These are phyloP conservation scores for Andrena flavipes DNA, from an alignment of 2,888 invertebrate genomes.

Conservation along the genomic window DNA sequence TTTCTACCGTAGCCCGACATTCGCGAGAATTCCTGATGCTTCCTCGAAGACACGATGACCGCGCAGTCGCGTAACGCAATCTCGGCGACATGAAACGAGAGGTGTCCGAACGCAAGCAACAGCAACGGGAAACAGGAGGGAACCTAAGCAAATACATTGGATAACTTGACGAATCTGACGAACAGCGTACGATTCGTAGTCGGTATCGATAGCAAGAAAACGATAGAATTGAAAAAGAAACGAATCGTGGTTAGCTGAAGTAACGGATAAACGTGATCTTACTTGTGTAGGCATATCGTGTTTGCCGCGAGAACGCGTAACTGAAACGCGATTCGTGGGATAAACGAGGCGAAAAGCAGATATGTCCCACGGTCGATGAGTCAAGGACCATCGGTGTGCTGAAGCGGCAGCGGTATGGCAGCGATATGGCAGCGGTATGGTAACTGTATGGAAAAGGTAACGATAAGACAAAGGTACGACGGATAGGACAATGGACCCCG, in stretches of 20 bases:
- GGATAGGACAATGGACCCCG: constrained; percentile 62
- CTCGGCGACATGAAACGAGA: too few relatives aligned
- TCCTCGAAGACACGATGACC: neutral
- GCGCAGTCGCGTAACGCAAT: neutral
- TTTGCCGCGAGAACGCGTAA: neutral
- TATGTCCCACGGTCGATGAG: constrained; percentile 25
- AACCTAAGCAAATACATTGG: neutral
- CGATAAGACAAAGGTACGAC: neutral
- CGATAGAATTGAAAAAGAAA: constrained; percentile 6
- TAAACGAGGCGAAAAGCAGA: neutral
- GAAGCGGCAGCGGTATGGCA: neutral
- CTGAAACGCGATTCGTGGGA: constrained; percentile 14
- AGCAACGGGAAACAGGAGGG: neutral
- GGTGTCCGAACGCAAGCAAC: neutral
- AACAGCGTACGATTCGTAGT: constrained; percentile 10
- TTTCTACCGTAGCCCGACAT: neutral
- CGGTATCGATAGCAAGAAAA: constrained; percentile 6
- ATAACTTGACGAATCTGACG: neutral
- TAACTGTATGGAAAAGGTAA: too few relatives aligned
- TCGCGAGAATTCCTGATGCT: neutral
- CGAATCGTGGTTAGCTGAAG: too few relatives aligned
- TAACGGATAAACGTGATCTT: constrained; percentile 6
- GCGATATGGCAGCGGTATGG: neutral
- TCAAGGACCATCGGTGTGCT: constrained; percentile 50
- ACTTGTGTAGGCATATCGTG: too few relatives aligned